Evolutionary conservation across 2,797 vertebrate genomes (phyloP), one percentile per base, ranked within the genome.

Genomic region (Typhlichthys eigenmanni): DNA sequence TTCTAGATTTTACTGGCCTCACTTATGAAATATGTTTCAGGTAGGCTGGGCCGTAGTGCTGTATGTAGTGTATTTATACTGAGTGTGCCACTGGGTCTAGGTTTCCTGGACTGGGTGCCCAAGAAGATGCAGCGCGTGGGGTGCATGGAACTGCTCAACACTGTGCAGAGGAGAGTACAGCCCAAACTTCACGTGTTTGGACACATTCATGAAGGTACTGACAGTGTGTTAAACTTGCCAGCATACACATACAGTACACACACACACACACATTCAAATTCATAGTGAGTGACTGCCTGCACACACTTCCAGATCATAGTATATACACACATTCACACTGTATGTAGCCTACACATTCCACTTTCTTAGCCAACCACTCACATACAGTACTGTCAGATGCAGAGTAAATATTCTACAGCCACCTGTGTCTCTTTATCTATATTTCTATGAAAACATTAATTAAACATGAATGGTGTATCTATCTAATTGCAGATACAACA

Each of bases 71-170:
- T 52, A 49, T 32, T 12, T 75, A 32, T 54, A 17, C 34, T 43
- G 53, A 46, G 4, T 24, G 58, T 65, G 4, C 51, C 32, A 53
- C 24, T 57, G 11, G 68, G 13, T 74, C 49, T 45, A 97, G 96
- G 96, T 64, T 98, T 98, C 80, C 91, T 98, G 80, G 96, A 98
- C 86, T 98, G 96, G 96, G 96, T 98, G 64, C 96, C 96, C 4
- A 96, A 95, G 89, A 97, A 98, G 90, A 96, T 98, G 95, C 96
- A 98, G 82, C 90, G 97, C 2, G 96, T 98, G 13, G 97, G 97
- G 13, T 98, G 97, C 14, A 95, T 98, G 91, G 96, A 98, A 88
- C 91, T 98, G 53, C 92, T 98, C 52, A 98, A 98, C 89, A 98
- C 96, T 0, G 96, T 98, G 72, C 97, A 98, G 92, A 93, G 95